Conservation (phyloP, 2,888 invertebrate genomes). For the Hydriomena furcata region DNA sequence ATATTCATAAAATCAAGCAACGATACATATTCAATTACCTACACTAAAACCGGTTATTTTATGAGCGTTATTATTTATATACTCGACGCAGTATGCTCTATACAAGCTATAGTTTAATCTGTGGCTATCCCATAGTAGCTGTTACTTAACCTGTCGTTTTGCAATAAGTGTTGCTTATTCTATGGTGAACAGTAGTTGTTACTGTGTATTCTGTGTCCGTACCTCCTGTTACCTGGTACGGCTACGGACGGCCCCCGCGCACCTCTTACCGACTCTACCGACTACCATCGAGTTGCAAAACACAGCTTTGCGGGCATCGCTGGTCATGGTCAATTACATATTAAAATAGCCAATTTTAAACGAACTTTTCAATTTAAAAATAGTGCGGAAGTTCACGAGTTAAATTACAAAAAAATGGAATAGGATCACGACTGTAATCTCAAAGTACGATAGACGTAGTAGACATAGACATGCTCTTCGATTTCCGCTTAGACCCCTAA, state of each 20-base stretch:
- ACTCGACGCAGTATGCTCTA: conserved; percentile 22
- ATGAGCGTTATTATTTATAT: conserved; percentile 24
- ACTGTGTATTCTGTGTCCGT: conserved; percentile 49
- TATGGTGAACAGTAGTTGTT: conserved; percentile 15
- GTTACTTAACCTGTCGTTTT: conserved; percentile 1
- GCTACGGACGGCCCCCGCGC: conserved; percentile 47
- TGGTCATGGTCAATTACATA: conserved; percentile 30
- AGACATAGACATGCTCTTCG: too few relatives aligned
- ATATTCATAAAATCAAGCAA: conserved; percentile 18
- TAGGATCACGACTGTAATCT: too few relatives aligned
- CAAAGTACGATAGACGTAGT: too few relatives aligned
- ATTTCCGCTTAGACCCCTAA: too few relatives aligned
- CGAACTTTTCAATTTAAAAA: not conserved
- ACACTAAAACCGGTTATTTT: conserved; percentile 24
- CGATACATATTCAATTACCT: conserved; percentile 6
- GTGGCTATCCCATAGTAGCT: conserved; percentile 1
- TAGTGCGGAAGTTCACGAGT: too few relatives aligned
- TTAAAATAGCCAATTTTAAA: conserved; percentile 5
- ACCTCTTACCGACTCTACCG: conserved; percentile 8
- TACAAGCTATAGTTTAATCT: conserved; percentile 12
- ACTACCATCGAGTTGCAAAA: conserved; percentile 20
- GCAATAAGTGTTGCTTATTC: conserved; percentile 10
- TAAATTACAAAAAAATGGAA: too few relatives aligned
- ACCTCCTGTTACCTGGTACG: conserved; percentile 83
- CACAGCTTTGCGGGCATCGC: conserved; percentile 16